These are phyloP conservation scores for Eupithecia inturbata DNA, from an alignment of 2,888 invertebrate genomes.

Conservation along the genomic window DNA sequence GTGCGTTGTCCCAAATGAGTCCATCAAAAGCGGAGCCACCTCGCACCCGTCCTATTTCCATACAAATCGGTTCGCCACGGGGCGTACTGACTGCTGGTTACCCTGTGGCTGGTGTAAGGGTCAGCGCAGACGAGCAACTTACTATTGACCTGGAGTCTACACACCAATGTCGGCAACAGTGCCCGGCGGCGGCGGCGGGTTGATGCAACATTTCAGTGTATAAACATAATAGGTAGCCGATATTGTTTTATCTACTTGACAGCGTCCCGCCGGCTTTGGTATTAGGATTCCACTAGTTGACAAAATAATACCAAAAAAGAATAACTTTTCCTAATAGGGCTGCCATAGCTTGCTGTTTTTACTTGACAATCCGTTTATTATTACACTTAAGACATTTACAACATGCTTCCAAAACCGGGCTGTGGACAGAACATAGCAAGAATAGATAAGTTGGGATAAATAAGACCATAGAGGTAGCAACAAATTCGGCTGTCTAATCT, in stretches of 20 bases:
- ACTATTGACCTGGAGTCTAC: background rate
- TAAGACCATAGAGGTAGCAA: background rate
- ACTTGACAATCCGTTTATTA: no score
- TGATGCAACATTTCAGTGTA: background rate
- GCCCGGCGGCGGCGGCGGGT: background rate
- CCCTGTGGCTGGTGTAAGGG: slow-evolving; percentile 9
- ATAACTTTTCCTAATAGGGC: background rate
- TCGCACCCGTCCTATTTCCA: slow-evolving; percentile 77
- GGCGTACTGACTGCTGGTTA: slow-evolving; percentile 41
- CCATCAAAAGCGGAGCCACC: slow-evolving; percentile 73
- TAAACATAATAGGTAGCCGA: background rate
- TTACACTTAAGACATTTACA: no score
- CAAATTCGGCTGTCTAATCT: background rate
- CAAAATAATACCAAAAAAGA: background rate
- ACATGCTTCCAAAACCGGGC: no score
- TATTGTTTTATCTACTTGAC: background rate
- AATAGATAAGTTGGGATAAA: background rate
- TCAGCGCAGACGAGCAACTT: background rate
- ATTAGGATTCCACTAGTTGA: background rate
- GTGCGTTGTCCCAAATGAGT: slow-evolving; percentile 78
- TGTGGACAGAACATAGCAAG: no score
- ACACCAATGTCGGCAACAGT: background rate
- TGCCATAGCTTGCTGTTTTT: background rate
- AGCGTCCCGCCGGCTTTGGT: background rate
- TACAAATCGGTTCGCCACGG: slow-evolving; percentile 81